These are phyloP conservation scores for Trididemnum nubilum DNA, from an alignment of 23 tunicate genomes.

Conservation along the genomic window DNA sequence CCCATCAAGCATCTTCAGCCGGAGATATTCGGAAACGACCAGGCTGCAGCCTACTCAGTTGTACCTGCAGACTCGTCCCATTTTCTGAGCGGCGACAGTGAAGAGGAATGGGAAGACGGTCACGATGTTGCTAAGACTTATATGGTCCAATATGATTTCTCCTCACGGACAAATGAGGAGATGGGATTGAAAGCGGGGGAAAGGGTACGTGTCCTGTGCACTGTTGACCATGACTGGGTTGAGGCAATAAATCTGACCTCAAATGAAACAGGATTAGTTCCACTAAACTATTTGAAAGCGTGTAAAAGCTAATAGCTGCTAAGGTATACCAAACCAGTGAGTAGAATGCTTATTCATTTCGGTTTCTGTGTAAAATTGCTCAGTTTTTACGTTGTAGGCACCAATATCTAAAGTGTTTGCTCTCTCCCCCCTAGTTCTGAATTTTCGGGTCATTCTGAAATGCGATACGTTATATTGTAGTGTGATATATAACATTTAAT, in stretches of 20 bases:
- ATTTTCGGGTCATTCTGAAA: too few relatives aligned
- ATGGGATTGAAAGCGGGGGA: conserved; percentile 39
- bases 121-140: neutral
- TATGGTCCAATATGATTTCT: conserved; percentile 37
- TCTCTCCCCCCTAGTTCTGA: too few relatives aligned
- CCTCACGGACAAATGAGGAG: conserved; percentile 39
- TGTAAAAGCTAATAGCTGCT: too few relatives aligned
- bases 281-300: conserved; percentile 38
- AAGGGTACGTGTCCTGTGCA: neutral
- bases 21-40: neutral
- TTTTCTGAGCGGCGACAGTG: neutral
- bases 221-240: conserved; percentile 45
- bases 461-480: too few relatives aligned
- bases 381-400: too few relatives aligned
- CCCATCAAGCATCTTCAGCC: conserved; percentile 46
- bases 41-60: neutral
- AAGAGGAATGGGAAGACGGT: neutral
- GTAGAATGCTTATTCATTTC: too few relatives aligned
- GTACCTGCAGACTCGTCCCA: neutral
- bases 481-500: too few relatives aligned
- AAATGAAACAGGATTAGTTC: conserved; percentile 39
- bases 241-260: conserved; percentile 28
- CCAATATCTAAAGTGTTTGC: too few relatives aligned
- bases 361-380: too few relatives aligned
- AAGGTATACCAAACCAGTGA: too few relatives aligned